Conservation (phyloP, 2,113 vertebrate genomes). For the Miniopterus natalensis region DNA sequence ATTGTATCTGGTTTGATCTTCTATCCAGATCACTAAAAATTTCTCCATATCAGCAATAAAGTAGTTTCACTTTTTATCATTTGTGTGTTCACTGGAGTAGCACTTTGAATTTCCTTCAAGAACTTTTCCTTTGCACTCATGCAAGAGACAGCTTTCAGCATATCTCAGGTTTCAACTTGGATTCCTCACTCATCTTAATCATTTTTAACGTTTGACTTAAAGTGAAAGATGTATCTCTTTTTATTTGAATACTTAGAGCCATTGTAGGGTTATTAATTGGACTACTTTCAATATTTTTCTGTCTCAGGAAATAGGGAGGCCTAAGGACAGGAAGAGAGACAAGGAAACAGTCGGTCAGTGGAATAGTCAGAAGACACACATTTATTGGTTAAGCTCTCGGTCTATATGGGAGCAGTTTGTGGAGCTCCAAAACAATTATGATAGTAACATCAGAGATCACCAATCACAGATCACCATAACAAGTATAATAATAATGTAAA, state of each 20-base stretch:
- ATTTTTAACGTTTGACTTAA: neutral
- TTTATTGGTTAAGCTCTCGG: neutral
- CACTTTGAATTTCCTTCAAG: too few species aligned
- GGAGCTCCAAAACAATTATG: neutral
- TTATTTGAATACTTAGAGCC: neutral
- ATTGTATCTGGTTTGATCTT: neutral
- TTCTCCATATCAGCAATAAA: too few species aligned
- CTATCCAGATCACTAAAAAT: too few species aligned
- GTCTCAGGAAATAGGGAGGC: too few species aligned
- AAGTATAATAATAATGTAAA: neutral
- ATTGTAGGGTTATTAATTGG: neutral
- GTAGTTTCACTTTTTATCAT: too few species aligned
- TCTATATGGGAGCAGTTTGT: neutral
- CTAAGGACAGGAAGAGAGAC: neutral
- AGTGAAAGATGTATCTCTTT: neutral
- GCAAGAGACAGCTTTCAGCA: neutral
- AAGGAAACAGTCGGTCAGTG: neutral
- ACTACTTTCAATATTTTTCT: too few species aligned
- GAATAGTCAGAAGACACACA: neutral
- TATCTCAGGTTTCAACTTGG: neutral
- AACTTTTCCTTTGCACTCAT: neutral
- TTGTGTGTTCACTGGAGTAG: too few species aligned
- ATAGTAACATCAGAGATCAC: neutral
- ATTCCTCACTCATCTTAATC: neutral
- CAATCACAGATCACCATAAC: neutral